Percentiles rank a stretch among this genome's conserved stretches.
Evolutionary conservation across 2,113 vertebrate genomes (phyloP).

Genomic region (Panthera tigris): DNA sequence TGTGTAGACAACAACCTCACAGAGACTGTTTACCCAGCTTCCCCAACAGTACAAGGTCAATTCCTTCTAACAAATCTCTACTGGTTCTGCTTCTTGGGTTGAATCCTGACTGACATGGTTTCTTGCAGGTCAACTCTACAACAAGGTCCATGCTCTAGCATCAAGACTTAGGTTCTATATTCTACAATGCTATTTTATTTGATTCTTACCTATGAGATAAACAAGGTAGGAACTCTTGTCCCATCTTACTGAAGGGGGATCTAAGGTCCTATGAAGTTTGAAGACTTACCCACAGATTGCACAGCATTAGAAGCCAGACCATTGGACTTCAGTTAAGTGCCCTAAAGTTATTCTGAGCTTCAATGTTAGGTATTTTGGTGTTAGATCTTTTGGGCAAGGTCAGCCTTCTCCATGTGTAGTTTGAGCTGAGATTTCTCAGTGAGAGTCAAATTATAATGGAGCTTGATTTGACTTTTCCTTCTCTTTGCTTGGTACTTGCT

Average conservation of each 20-base stretch:
- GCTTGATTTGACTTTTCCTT: not conserved
- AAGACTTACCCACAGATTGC: not conserved
- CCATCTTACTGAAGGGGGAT: not conserved
- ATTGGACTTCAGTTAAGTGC: not conserved
- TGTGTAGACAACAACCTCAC: not conserved
- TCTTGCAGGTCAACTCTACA: not conserved
- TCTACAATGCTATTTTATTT: not conserved
- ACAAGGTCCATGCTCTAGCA: not conserved
- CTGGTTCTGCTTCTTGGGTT: not conserved
- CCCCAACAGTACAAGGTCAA: not conserved
- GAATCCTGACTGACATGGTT: not conserved
- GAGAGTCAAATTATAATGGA: not conserved
- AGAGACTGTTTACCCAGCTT: not conserved
- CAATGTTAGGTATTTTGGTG: not conserved
- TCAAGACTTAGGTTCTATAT: not conserved
- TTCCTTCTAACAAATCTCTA: not conserved
- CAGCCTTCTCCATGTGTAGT: not conserved
- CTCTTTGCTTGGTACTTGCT: not conserved
- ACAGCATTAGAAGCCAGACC: not conserved
- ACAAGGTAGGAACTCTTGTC: not conserved
- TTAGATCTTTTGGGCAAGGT: not conserved
- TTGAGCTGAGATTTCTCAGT: not conserved
- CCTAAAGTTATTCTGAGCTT: not conserved
- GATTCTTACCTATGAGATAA: not conserved
- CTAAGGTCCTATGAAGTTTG: not conserved